These are phyloP conservation scores for Chaenogobius annularis DNA, from an alignment of 2,113 vertebrate genomes.

Conservation along the genomic window DNA sequence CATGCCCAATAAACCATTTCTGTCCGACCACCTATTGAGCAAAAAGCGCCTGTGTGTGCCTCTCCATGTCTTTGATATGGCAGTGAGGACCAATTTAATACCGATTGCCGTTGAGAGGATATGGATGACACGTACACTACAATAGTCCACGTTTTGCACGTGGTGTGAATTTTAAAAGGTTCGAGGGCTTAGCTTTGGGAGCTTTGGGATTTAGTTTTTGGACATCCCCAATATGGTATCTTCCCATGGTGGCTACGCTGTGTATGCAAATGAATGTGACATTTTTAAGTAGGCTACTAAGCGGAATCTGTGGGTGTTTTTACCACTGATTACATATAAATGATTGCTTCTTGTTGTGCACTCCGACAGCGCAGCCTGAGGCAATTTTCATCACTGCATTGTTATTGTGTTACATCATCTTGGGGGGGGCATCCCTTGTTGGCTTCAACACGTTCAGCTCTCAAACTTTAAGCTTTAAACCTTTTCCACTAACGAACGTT, in stretches of 20 bases:
- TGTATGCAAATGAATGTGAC: conserved; percentile 52
- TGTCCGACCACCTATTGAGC: conserved; percentile 70
- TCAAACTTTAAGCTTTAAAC: conserved; percentile 29
- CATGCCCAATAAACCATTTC: conserved; percentile 71
- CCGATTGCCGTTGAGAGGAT: conserved; percentile 3
- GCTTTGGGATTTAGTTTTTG: conserved; percentile 9
- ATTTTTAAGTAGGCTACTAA: conserved; percentile 47
- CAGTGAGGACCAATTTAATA: conserved; percentile 10
- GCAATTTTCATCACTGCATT: conserved; percentile 60
- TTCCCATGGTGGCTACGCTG: conserved; percentile 13
- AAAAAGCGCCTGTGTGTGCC: conserved; percentile 30
- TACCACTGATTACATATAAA: conserved; percentile 54
- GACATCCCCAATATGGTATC: conserved; percentile 6
- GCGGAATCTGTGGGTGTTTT: conserved; percentile 46
- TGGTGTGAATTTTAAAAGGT: conserved; percentile 10
- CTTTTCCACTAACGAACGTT: conserved; percentile 24
- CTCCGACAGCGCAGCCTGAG: conserved; percentile 64
- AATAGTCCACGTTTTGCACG: conserved; percentile 5
- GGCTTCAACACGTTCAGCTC: conserved; percentile 18
- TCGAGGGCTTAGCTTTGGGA: conserved; percentile 6
- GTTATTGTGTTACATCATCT: conserved; percentile 38
- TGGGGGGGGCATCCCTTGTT: conserved; percentile 25
- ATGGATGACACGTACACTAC: conserved; percentile 4
- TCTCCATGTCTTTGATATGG: conserved; percentile 19
- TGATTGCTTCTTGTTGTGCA: conserved; percentile 54